These are phyloP conservation scores for Zaprionus africanus DNA, from an alignment of 1,140 invertebrate genomes.

Conservation along the genomic window DNA sequence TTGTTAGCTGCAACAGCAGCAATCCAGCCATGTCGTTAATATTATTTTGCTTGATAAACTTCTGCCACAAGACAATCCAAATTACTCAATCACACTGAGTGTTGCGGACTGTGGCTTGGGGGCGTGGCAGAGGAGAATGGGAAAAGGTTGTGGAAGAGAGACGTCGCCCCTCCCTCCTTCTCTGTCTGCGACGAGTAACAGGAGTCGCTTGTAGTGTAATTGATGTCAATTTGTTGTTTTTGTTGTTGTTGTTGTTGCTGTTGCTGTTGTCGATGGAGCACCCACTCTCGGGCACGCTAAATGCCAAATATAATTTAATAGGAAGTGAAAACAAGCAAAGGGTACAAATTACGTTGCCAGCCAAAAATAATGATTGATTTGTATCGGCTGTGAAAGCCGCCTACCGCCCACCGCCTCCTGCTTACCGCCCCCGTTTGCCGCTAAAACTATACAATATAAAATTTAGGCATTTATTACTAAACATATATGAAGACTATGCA, in stretches of 20 bases:
- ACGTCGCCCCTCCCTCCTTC: slow-evolving; percentile 25
- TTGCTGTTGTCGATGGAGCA: slow-evolving; percentile 44
- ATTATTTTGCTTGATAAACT: slow-evolving; percentile 82
- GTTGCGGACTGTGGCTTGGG: slow-evolving; percentile 1
- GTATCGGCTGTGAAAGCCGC: slow-evolving; percentile 72
- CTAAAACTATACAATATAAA: slow-evolving; percentile 25
- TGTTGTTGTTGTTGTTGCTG: slow-evolving; percentile 42
- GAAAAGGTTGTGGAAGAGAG: slow-evolving; percentile 19
- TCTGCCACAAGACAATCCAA: slow-evolving; percentile 82
- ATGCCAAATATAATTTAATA: slow-evolving; percentile 83
- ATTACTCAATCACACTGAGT: slow-evolving; percentile 77
- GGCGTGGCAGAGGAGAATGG: slow-evolving; percentile 15
- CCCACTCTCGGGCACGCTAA: slow-evolving; percentile 71
- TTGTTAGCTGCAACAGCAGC: slow-evolving; percentile 39
- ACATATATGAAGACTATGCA: slow-evolving; percentile 14
- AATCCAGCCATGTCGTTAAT: slow-evolving; percentile 76
- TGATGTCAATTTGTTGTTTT: slow-evolving; percentile 70
- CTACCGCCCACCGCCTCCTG: not conserved
- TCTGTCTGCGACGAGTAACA: slow-evolving; percentile 36
- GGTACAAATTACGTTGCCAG: slow-evolving; percentile 70
- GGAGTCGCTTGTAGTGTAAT: slow-evolving; percentile 76
- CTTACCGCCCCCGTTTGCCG: not conserved
- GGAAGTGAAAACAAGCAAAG: slow-evolving; percentile 81
- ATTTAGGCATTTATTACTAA: slow-evolving; percentile 61
- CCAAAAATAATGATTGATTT: slow-evolving; percentile 78